Percentiles rank a stretch among this genome's conserved stretches.
Conservation (phyloP, 1,140 invertebrate genomes). For the Pogonomyrmex californicus region DNA sequence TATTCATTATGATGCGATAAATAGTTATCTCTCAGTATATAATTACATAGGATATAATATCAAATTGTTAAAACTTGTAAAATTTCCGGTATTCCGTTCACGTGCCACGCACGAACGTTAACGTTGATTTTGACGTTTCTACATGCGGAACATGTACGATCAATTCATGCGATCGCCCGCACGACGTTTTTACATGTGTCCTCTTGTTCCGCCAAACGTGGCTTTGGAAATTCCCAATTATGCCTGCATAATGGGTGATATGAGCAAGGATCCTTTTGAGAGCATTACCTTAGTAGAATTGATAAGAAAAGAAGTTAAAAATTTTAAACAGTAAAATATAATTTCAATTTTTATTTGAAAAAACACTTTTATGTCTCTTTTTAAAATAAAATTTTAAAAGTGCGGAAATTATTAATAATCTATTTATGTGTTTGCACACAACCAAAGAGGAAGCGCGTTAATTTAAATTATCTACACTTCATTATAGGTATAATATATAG, state of each 20-base stretch:
- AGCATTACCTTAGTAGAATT: background rate
- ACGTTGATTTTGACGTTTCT: slow-evolving; percentile 64
- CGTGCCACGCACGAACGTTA: slow-evolving; percentile 76
- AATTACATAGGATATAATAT: background rate
- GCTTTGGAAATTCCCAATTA: slow-evolving; percentile 18
- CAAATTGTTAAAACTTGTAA: background rate
- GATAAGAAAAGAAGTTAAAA: background rate
- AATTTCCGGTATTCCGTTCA: slow-evolving; percentile 64
- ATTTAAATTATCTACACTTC: too few relatives aligned
- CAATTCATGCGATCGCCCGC: slow-evolving; percentile 36
- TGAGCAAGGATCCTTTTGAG: background rate
- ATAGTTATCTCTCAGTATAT: background rate
- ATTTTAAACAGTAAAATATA: background rate
- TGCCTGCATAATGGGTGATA: background rate
- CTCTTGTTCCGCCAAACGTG: background rate
- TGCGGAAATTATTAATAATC: background rate
- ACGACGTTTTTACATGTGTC: slow-evolving; percentile 23
- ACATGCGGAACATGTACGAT: slow-evolving; percentile 74
- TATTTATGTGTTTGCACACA: too few relatives aligned
- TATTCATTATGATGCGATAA: background rate
- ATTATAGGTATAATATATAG: too few relatives aligned
- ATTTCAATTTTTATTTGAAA: slow-evolving; percentile 1
- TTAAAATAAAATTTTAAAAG: background rate
- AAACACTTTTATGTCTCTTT: slow-evolving; percentile 9
- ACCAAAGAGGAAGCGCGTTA: too few relatives aligned